Percentiles rank a stretch among this genome's conserved stretches.
Conservation (phyloP, 2,797 vertebrate species). For the Aselliscus stoliczkanus region DNA sequence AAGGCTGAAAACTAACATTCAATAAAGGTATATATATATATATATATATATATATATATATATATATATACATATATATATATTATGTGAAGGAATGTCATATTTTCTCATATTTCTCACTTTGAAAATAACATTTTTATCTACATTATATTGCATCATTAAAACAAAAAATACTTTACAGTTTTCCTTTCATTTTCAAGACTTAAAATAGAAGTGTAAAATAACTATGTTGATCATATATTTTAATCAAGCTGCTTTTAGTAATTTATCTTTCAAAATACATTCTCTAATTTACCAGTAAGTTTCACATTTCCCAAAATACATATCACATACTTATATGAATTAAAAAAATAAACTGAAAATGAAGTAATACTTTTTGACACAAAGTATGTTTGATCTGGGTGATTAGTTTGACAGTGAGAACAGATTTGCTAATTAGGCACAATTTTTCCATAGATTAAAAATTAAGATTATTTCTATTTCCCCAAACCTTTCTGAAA, state of each 20-base stretch:
- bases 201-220: background rate
- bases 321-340: background rate
- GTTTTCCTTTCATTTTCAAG: slow-evolving; percentile 15
- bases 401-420: background rate
- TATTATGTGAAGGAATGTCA: background rate
- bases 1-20: background rate
- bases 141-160: background rate
- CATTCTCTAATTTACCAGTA: background rate
- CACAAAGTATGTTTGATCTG: background rate
- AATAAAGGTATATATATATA: background rate
- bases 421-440: background rate
- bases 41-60: background rate
- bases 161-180: slow-evolving; percentile 27
- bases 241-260: background rate
- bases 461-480: slow-evolving; percentile 28
- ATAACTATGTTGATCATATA: background rate
- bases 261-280: background rate
- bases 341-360: slow-evolving; percentile 21
- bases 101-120: background rate
- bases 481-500: background rate
- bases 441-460: background rate
- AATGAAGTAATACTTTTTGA: background rate
- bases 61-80: background rate
- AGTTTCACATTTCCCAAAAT: background rate
- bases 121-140: slow-evolving; percentile 17